phyloP scores from a whole-genome alignment of 2,113 vertebrate species.

The Rhodinocichla rosea region DNA sequence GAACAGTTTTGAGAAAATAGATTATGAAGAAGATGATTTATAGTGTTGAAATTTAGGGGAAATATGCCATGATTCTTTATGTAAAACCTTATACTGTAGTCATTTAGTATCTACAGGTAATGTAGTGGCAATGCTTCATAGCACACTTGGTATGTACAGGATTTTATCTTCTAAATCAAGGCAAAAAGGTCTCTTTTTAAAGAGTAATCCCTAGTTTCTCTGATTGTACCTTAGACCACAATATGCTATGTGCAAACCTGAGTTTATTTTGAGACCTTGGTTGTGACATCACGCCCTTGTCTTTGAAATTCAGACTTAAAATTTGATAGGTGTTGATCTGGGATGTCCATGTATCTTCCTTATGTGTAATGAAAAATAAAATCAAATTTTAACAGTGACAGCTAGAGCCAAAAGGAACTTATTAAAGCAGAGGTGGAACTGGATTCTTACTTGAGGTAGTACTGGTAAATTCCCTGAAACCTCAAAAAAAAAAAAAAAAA shows the following conservation, averaged over 20 bases:
- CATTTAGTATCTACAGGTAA: background rate
- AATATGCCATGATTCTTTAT: background rate
- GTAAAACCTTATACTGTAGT: background rate
- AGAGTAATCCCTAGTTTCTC: background rate
- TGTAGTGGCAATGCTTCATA: background rate
- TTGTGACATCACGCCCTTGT: background rate
- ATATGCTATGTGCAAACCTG: background rate
- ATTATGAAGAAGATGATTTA: background rate
- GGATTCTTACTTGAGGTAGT: background rate
- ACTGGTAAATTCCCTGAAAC: background rate
- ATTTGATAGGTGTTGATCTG: background rate
- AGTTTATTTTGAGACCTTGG: background rate
- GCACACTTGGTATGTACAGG: background rate
- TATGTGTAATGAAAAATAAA: background rate
- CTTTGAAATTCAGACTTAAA: background rate
- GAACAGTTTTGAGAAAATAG: background rate
- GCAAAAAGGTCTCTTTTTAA: background rate
- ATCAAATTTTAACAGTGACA: background rate
- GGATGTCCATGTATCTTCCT: background rate
- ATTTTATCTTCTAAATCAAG: background rate
- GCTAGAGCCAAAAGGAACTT: background rate
- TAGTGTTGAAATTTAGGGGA: background rate
- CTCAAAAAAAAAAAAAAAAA: background rate
- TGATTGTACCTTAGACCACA: background rate
- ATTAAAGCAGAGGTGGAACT: background rate